Evolutionary conservation across 2,113 vertebrate genomes (phyloP).

Genomic region (Formicarius rufipectus): DNA sequence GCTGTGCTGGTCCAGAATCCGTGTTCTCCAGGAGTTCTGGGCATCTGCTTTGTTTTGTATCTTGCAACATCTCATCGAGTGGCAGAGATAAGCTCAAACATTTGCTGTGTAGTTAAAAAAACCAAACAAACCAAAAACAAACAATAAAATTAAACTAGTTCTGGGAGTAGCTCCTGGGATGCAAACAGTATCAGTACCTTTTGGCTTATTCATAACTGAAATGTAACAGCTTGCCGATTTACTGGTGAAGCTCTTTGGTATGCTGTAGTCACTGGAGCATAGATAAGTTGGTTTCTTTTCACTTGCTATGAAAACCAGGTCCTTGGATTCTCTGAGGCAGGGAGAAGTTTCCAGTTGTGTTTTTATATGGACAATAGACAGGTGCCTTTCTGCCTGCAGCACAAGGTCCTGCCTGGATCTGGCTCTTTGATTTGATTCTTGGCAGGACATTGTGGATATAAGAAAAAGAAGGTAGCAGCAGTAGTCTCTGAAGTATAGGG

Average conservation of each 20-base stretch:
- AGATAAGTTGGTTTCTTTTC: background rate
- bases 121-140: no score
- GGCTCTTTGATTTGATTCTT: background rate
- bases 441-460: background rate
- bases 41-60: background rate
- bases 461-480: background rate
- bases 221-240: background rate
- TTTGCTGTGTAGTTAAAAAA: background rate
- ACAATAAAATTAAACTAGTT: background rate
- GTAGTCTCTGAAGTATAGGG: background rate
- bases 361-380: background rate
- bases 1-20: background rate
- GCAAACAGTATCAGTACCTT: accelerated
- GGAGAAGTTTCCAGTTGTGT: background rate
- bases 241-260: background rate
- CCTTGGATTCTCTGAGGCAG: background rate
- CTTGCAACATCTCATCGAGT: background rate
- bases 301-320: background rate
- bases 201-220: background rate
- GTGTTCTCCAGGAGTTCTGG: background rate
- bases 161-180: background rate
- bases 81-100: background rate
- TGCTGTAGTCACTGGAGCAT: background rate
- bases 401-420: background rate
- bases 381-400: background rate